These are phyloP conservation scores for Rhagoletis pomonella DNA, from an alignment of 1,140 invertebrate species.

Conservation along the genomic window DNA sequence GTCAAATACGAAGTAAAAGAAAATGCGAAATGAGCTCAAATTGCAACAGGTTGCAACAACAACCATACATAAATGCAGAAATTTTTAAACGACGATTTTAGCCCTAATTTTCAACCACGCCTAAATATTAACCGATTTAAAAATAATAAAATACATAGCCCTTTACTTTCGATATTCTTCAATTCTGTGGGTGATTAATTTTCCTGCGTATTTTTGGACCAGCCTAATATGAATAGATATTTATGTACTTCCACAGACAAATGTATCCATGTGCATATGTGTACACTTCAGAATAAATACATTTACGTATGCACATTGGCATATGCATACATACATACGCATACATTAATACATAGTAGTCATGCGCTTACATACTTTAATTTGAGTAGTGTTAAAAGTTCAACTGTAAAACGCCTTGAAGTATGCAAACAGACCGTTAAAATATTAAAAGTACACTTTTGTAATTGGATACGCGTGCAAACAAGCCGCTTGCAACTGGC, in stretches of 20 bases:
- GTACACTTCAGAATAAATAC: neutral
- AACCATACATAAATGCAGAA: too few species aligned
- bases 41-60: too few species aligned
- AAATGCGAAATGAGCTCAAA: too few species aligned
- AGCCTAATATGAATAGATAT: too few species aligned
- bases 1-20: too few species aligned
- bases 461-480: neutral
- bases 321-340: neutral
- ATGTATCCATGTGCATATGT: neutral
- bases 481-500: neutral
- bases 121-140: too few species aligned
- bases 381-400: constrained; percentile 28
- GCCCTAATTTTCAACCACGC: too few species aligned
- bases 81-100: too few species aligned
- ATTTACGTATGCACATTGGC: neutral
- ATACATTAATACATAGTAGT: neutral
- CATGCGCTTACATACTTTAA: neutral
- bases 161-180: too few species aligned
- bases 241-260: neutral
- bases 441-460: constrained; percentile 30
- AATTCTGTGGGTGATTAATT: too few species aligned
- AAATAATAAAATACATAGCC: too few species aligned
- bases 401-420: constrained; percentile 20
- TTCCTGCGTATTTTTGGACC: too few species aligned
- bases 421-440: constrained; percentile 38